Conservation (phyloP, 2,888 invertebrate genomes). For the Unio delphinus region DNA sequence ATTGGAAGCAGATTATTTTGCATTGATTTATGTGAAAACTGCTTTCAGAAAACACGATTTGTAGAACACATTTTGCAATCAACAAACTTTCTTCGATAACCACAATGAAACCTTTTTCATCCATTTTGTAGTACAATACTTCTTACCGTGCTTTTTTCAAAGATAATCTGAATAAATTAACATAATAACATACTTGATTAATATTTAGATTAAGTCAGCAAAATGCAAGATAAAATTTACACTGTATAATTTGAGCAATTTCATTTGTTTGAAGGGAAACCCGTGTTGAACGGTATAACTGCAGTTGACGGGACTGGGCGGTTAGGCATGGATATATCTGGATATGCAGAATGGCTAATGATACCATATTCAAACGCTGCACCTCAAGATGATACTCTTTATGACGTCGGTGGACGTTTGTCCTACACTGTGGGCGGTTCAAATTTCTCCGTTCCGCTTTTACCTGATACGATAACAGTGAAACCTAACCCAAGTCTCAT, state of each 20-base stretch:
- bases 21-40: too few species aligned
- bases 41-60: too few species aligned
- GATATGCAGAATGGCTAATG: slow-evolving; percentile 47
- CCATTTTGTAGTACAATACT: too few species aligned
- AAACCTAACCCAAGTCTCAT: slow-evolving; percentile 50
- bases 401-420: slow-evolving; percentile 49
- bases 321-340: slow-evolving; percentile 24
- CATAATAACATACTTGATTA: too few species aligned
- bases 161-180: too few species aligned
- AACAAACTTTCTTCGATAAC: too few species aligned
- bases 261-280: slow-evolving; percentile 26
- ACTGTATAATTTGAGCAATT: background rate
- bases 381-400: slow-evolving; percentile 31
- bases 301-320: slow-evolving; percentile 39
- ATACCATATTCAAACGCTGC: slow-evolving; percentile 50
- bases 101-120: too few species aligned
- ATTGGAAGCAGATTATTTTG: too few species aligned
- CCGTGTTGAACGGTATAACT: slow-evolving; percentile 34
- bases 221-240: background rate
- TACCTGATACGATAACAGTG: slow-evolving; percentile 52
- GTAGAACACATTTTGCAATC: too few species aligned
- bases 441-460: slow-evolving; percentile 40
- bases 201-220: too few species aligned
- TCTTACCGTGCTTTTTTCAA: too few species aligned
- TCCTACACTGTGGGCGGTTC: slow-evolving; percentile 42